Percentiles rank a stretch among this genome's conserved stretches.
Conservation (phyloP, 2,888 invertebrate genomes). For the Mythimna lalbum region DNA sequence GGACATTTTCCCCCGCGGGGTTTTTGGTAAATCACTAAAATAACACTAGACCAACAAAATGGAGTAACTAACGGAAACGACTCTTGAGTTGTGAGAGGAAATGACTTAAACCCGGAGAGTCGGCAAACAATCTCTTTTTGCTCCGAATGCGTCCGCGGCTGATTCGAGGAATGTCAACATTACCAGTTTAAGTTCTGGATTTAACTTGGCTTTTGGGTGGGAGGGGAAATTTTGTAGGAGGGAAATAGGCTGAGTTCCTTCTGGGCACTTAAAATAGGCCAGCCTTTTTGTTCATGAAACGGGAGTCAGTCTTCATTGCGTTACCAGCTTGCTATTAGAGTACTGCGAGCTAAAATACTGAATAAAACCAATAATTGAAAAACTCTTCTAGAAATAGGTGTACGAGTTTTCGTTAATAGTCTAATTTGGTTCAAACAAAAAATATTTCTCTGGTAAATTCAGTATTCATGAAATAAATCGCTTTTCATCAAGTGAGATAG, state of each 20-base stretch:
- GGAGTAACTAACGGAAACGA: slow-evolving; percentile 72
- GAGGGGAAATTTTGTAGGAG: not conserved
- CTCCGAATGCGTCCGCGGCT: slow-evolving; percentile 64
- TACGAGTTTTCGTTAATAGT: not conserved
- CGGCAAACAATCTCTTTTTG: slow-evolving; percentile 74
- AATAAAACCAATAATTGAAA: not conserved
- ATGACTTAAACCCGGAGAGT: slow-evolving; percentile 77
- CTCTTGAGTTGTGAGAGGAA: slow-evolving; percentile 76
- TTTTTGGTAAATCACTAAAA: slow-evolving; percentile 67
- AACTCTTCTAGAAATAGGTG: not conserved
- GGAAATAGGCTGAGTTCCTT: not conserved
- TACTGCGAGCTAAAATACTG: too few species aligned
- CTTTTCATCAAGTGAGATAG: too few species aligned
- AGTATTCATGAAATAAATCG: too few species aligned
- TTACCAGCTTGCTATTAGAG: not conserved
- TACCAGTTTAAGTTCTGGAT: slow-evolving; percentile 38
- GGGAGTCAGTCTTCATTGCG: not conserved
- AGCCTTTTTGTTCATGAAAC: not conserved
- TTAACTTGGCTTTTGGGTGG: slow-evolving; percentile 19
- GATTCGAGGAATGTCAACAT: slow-evolving; percentile 69
- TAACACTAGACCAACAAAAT: slow-evolving; percentile 65
- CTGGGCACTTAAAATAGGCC: not conserved
- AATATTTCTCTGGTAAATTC: too few species aligned
- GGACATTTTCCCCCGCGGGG: slow-evolving; percentile 58
- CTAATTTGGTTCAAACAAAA: too few species aligned